Evolutionary conservation across 2,888 invertebrate genomes (phyloP).

Genomic region (Heliconius aoede): DNA sequence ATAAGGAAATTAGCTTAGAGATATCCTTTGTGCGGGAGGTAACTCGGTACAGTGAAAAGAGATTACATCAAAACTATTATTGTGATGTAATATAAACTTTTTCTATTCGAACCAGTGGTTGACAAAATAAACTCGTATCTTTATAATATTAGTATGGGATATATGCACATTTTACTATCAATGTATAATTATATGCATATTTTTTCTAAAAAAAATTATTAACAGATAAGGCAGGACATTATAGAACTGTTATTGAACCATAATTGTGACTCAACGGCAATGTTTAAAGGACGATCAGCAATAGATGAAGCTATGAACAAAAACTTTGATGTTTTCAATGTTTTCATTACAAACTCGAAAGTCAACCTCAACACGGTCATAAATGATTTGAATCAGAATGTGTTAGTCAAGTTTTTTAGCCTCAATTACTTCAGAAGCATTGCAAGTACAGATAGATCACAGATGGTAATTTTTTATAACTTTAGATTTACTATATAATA

Average conservation of each 20-base stretch:
- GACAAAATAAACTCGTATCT: neutral
- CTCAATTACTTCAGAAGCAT: constrained; percentile 60
- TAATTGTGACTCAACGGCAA: constrained; percentile 58
- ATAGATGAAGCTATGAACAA: constrained; percentile 63
- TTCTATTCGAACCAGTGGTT: neutral
- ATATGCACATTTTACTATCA: neutral
- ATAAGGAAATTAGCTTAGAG: neutral
- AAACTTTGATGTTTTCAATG: constrained; percentile 57
- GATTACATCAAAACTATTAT: no score
- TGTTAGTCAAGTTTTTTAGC: constrained; percentile 68
- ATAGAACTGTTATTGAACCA: constrained; percentile 65
- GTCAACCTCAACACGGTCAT: constrained; percentile 67
- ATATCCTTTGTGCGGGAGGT: neutral
- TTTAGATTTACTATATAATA: neutral
- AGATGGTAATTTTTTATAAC: constrained; percentile 55
- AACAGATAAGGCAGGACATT: constrained; percentile 59
- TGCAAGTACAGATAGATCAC: constrained; percentile 55
- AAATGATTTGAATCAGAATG: constrained; percentile 63
- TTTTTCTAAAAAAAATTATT: constrained; percentile 22
- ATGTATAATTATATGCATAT: neutral
- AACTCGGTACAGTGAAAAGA: neutral
- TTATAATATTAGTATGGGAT: neutral
- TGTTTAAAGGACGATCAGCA: constrained; percentile 65
- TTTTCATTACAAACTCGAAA: constrained; percentile 62
- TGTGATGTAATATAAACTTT: neutral